These are phyloP conservation scores for Paramormyrops hopkinsi DNA, from an alignment of 2,797 vertebrate species.

Conservation along the genomic window DNA sequence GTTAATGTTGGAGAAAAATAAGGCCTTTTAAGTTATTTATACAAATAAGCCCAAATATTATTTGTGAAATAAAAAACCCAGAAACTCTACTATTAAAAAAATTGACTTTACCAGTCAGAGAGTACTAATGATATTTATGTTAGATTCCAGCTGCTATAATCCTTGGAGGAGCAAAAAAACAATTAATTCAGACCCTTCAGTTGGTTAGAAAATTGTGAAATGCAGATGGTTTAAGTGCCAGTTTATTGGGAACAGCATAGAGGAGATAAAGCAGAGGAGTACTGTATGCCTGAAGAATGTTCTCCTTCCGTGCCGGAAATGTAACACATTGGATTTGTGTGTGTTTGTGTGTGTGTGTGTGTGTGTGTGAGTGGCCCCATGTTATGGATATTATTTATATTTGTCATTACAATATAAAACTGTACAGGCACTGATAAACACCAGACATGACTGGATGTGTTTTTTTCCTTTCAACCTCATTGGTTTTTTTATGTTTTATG, in stretches of 20 bases:
- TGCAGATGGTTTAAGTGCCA: constrained; percentile 14
- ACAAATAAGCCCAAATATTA: constrained; percentile 17
- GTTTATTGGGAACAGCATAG: background rate
- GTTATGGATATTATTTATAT: constrained; percentile 53
- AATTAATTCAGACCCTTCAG: background rate
- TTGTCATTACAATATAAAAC: constrained; percentile 56
- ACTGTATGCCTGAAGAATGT: background rate
- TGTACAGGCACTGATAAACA: constrained; percentile 63
- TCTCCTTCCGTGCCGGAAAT: background rate
- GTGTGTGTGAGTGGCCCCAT: constrained; percentile 37
- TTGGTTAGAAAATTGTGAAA: background rate
- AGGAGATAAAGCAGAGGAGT: background rate
- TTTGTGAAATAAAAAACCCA: background rate
- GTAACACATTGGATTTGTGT: constrained; percentile 31
- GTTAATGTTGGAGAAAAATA: constrained; percentile 30
- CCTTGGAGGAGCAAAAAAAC: background rate
- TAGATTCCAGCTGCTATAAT: constrained; percentile 13
- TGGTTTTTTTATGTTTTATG: constrained; percentile 48
- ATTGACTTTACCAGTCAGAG: background rate
- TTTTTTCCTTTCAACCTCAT: constrained; percentile 70
- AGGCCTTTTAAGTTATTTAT: constrained; percentile 40
- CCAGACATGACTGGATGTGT: constrained; percentile 70
- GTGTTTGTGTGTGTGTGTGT: constrained; percentile 51
- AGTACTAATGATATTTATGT: background rate
- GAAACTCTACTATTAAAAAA: background rate